Base-by-base conservation (phyloP, 2,113 vertebrate species). In the Trogon melanurus region DNA sequence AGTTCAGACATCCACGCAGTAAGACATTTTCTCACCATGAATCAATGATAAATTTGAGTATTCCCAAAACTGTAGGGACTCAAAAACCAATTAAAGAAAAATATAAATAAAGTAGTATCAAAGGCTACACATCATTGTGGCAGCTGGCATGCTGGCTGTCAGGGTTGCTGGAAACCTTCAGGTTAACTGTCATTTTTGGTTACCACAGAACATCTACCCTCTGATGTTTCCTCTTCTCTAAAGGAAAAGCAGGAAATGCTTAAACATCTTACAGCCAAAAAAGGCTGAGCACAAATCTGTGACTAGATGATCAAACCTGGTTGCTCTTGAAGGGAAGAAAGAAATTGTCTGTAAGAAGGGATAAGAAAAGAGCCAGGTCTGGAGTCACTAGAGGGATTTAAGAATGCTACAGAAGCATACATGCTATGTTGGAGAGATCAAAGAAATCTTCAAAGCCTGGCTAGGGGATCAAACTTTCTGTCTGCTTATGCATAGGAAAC, bases 31-130 rank as follows among this genome's bases (percentile, higher is more conserved):
- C 5, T 23, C 27, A 62, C 18, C 3, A 3, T 45, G 25, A 75
- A 7, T 79, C 4, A 2, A 13, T 50, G n/a, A 85, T 32, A 90
- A 50, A 93, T 74, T 34, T 70, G 47, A n/a, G 3, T 26, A 58
- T 90, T 92, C 91, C 48, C 53, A 94, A 57, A 94, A 91, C 62
- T 10, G 85, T 83, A 70, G 87, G 14, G 47, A 86, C 66, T 92
- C 16, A 83, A 75, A 91, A 79, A 88, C 48, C 58, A 96, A 45
- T 58, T 66, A 79, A 92, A 93, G 12, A 85, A 15, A 6, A n/a
- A 83, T 20, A 32, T 48, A 88, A 58, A 95, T 54, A 85, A 95
- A 72, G 64, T 20, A 57, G 61, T 34, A 79, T 36, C 30, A 82
- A 90, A 94, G 21, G 45, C 48, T 79, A 67, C 45, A 88, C 30